Conservation (phyloP, 2,888 invertebrate genomes). For the Nipponacmea schrenckii region DNA sequence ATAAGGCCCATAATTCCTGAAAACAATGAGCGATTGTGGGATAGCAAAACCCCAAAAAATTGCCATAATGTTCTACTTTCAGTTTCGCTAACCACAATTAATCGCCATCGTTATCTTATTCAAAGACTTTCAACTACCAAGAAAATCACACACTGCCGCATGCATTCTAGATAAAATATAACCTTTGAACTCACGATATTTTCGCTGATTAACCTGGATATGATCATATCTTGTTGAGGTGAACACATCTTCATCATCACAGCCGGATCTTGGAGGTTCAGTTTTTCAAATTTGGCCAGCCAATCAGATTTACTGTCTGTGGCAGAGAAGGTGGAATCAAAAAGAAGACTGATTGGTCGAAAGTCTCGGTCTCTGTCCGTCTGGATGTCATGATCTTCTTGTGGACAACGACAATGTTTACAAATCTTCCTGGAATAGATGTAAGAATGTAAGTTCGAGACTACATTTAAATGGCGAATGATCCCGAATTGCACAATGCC, state of each 20-base stretch:
- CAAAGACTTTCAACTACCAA: too few species aligned
- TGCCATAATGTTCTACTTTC: too few species aligned
- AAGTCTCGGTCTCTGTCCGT: conserved; percentile 43
- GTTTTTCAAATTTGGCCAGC: conserved; percentile 43
- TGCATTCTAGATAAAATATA: too few species aligned
- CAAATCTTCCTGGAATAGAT: conserved; percentile 50
- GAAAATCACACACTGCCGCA: too few species aligned
- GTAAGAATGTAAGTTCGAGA: neutral
- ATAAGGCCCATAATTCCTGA: too few species aligned
- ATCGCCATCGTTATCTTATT: too few species aligned
- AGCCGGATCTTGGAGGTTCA: conserved; percentile 50
- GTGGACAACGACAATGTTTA: conserved; percentile 56
- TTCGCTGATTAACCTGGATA: conserved; percentile 54
- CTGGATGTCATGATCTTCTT: conserved; percentile 56
- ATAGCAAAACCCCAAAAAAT: too few species aligned
- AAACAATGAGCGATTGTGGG: too few species aligned
- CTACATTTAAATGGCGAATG: neutral
- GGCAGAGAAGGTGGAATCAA: conserved; percentile 31
- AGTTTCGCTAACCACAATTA: too few species aligned
- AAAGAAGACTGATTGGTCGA: conserved; percentile 46
- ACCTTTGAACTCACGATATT: conserved; percentile 44
- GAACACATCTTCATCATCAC: conserved; percentile 49
- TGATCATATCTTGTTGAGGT: conserved; percentile 52
- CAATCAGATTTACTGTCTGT: conserved; percentile 33
- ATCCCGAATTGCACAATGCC: too few species aligned